Conservation (phyloP, 2,888 invertebrate species). For the Chloroclysta siterata region DNA sequence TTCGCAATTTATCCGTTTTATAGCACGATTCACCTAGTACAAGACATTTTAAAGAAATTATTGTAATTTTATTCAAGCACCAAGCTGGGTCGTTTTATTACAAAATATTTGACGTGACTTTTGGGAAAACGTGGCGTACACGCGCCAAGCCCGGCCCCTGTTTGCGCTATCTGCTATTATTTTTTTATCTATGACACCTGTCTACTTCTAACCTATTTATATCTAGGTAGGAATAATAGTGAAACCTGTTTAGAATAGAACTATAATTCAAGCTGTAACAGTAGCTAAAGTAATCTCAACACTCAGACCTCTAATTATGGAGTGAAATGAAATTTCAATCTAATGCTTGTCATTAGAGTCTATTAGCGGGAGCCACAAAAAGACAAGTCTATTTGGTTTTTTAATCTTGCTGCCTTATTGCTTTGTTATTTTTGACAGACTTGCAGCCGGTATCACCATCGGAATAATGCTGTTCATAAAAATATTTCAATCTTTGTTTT, state of each 20-base stretch:
- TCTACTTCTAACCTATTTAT: neutral
- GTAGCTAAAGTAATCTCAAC: constrained; percentile 36
- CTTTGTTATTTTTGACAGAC: neutral
- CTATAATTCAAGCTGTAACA: constrained; percentile 7
- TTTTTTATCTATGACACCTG: neutral
- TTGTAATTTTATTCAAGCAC: neutral
- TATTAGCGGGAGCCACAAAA: constrained; percentile 62
- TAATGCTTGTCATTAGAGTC: constrained; percentile 68
- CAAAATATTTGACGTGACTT: too few relatives aligned
- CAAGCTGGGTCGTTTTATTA: too few relatives aligned
- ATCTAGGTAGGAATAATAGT: neutral
- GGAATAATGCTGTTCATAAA: neutral
- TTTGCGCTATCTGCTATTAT: neutral
- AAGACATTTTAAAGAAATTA: neutral
- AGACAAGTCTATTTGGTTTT: constrained; percentile 49
- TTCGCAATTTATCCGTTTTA: too few relatives aligned
- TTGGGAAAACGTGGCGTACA: too few relatives aligned
- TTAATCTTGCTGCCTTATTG: constrained; percentile 12
- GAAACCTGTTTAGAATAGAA: neutral
- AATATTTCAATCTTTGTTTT: too few relatives aligned
- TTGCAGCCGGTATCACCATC: too few relatives aligned
- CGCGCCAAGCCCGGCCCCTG: too few relatives aligned
- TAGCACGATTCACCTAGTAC: too few relatives aligned
- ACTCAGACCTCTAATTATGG: constrained; percentile 56
- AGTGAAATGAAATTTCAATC: constrained; percentile 55